Evolutionary conservation across 2,888 invertebrate genomes (phyloP), one percentile per base, ranked within the genome.

Genomic region (Tromatobia lineatoria): DNA sequence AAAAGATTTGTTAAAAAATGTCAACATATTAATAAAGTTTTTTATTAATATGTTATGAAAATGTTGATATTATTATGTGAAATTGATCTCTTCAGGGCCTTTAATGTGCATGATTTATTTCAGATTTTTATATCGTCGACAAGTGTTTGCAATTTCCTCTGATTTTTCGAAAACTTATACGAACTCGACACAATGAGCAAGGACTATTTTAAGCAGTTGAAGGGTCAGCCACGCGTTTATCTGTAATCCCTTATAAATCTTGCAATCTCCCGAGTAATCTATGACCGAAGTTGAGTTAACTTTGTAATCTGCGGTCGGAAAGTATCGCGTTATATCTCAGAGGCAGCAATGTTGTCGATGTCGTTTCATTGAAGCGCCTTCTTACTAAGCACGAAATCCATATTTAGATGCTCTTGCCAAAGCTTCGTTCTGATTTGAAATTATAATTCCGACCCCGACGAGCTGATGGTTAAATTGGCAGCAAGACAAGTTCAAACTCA

Each of bases 371-470:
- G 59, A 29, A 1, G 59, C 59, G 15, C 59, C 15, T 6, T n/a
- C 15, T n/a, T n/a, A 7, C 59, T n/a, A 3, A 3, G 15, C 59
- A 8, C 59, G 7, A 29, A 59, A 59, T 59, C 29, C 59, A 59
- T 29, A 59, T 59, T 59, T 29, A 47, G 45, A 47, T n/a, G 25
- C 45, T 8, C 57, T 25, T 20, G 18, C 20, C 7, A 74, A 47
- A 25, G 61, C 34, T 61, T 7, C 59, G 45, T 50, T n/a, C 13
- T 3, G 2, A 74, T 74, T 74, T 61, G 29, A 59, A 77, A 77
- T 77, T 77, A 20, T 77, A 69, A 77, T 77, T 59, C 34, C 69
- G 47, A 69, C 47, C 34, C 59, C 47, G 34, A n/a, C 47, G 47
- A 20, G 42, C 23, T 34, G 15, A 59, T 69, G 20, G 8, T 18